A percentile compares a stretch with the other conserved stretches of the same genome.
phyloP scores from a whole-genome alignment of 2,888 invertebrate species.

The Nephrotoma flavescens region DNA sequence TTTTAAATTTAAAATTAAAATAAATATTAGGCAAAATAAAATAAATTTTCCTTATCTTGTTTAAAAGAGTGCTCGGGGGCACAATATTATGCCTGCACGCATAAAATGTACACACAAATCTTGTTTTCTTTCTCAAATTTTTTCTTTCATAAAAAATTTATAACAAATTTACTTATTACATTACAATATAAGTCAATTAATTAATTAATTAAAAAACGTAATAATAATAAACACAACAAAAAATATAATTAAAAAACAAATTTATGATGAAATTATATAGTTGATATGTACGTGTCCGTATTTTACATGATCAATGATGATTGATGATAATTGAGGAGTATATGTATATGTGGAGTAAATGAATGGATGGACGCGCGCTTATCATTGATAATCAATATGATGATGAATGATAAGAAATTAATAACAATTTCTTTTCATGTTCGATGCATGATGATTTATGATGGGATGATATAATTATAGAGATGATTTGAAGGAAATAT shows the following conservation, averaged over 20 bases:
- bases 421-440: background rate
- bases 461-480: background rate
- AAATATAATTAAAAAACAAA: background rate
- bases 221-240: background rate
- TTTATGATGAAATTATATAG: background rate
- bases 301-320: background rate
- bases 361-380: background rate
- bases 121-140: background rate
- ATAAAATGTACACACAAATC: background rate
- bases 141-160: background rate
- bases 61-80: background rate
- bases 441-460: background rate
- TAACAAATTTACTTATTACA: background rate
- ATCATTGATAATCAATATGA: background rate
- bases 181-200: background rate
- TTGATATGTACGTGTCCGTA: background rate
- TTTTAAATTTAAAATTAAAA: background rate
- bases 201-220: background rate
- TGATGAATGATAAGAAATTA: background rate
- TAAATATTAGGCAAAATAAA: background rate
- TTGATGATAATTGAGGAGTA: background rate
- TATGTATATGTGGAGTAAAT: background rate
- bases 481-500: background rate
- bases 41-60: background rate
- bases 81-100: background rate